Evolutionary conservation across 2,113 vertebrate species (phyloP), one percentile per base, ranked within the genome.

Genomic region (Leptobrachium leishanense): DNA sequence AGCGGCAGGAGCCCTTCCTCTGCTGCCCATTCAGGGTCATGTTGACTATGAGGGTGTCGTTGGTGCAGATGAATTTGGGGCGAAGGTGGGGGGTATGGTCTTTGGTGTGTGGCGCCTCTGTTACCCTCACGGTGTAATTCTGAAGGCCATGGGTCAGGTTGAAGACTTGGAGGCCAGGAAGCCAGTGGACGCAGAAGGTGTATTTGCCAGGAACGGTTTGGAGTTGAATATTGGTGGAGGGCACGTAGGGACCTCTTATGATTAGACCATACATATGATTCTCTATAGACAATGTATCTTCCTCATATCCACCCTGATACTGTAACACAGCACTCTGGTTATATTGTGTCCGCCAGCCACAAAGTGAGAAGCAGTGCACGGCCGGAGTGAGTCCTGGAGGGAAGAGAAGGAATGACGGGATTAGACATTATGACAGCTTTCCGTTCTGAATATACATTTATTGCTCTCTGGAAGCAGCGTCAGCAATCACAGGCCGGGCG

Each of bases 121-220:
- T 31, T 31, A 71, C 68, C 8, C 41, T n/a, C 43, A 11, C 63
- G 2, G 53, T 44, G n/a, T 63, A 63, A 55, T 69, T 70, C 20
- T 71, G 46, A 39, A 71, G 41, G 3, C 76, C 76, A 63, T 77
- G 69, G 5, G 57, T 77, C 1, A 77, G 44, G 46, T 68, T 63
- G 15, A 77, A 63, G 55, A 70, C 39, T 40, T 43, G 13, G 9
- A 77, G 43, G 5, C 15, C 76, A 50, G 68, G 76, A 12, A 71
- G n/a, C 76, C 76, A 77, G 67, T 64, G 76, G 9, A 77, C 68
- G 13, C 76, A 77, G 54, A 77, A 77, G 2, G 2, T 12, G 46
- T 77, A 77, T 9, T 0, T 2, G 4, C 76, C 76, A 6, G 68
- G 20, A 3, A 31, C 10, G 3, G 10, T 1, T 20, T 77, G 76